A percentile compares a stretch with the other conserved stretches of the same genome.
Evolutionary conservation across 92 coral and sea anemone species (phyloP).

Genomic region (Porites divaricata): DNA sequence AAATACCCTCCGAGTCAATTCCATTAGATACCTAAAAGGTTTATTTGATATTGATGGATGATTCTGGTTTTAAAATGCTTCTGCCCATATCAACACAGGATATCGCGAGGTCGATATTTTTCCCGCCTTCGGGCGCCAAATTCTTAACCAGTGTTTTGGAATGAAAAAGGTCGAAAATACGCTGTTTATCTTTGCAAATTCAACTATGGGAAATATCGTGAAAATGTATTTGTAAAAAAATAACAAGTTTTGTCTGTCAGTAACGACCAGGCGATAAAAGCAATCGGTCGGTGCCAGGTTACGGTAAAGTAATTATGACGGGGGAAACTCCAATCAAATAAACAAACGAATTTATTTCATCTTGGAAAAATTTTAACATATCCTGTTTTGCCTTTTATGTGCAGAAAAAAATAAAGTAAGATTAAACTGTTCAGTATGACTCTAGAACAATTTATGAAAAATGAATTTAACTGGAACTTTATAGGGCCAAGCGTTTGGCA

Average conservation of each 20-base stretch:
- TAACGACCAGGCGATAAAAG: background rate
- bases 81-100: background rate
- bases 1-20: no score
- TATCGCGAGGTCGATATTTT: background rate
- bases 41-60: no score
- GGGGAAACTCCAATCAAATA: background rate
- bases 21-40: no score
- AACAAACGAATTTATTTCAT: background rate
- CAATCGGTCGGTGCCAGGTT: background rate
- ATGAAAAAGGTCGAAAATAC: no score
- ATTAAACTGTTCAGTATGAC: no score
- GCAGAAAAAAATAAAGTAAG: no score
- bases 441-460: no score
- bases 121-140: constrained; percentile 8
- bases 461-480: background rate
- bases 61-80: no score
- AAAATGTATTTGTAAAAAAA: background rate
- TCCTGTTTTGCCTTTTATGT: background rate
- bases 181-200: no score
- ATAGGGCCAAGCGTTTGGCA: background rate
- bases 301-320: constrained; percentile 9
- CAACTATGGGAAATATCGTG: background rate
- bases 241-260: background rate
- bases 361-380: background rate
- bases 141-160: background rate